phyloP scores from a whole-genome alignment of 2,113 vertebrate genomes.

The Clinocottus analis region DNA sequence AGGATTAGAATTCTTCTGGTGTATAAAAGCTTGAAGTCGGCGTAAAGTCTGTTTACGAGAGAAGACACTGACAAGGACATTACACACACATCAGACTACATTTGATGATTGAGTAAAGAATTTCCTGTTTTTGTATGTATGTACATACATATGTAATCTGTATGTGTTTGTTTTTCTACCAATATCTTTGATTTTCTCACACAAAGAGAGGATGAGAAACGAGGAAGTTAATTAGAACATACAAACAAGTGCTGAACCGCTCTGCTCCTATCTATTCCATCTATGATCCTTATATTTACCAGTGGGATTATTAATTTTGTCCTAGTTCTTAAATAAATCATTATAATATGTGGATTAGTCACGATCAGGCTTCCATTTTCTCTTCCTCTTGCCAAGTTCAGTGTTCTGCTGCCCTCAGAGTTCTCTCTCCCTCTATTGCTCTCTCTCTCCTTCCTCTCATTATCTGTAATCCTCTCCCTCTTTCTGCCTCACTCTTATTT shows the following conservation, averaged over 20 bases:
- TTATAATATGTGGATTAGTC: slow-evolving; percentile 4
- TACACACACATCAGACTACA: slow-evolving; percentile 34
- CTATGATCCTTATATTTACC: slow-evolving; percentile 7
- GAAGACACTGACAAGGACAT: slow-evolving; percentile 62
- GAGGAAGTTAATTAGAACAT: background rate
- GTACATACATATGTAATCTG: slow-evolving; percentile 7
- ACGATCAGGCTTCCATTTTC: slow-evolving; percentile 30
- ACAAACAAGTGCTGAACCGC: slow-evolving; percentile 16
- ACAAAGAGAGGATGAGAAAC: background rate
- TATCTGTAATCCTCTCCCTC: slow-evolving; percentile 28
- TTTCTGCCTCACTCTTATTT: background rate
- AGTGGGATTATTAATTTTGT: slow-evolving; percentile 5
- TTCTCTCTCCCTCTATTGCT: slow-evolving; percentile 1
- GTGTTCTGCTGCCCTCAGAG: slow-evolving; percentile 13
- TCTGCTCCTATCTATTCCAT: slow-evolving; percentile 12
- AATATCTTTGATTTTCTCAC: too few relatives aligned
- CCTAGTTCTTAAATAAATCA: slow-evolving; percentile 24
- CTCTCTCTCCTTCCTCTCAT: slow-evolving; percentile 27
- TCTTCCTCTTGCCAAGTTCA: slow-evolving; percentile 27
- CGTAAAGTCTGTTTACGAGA: slow-evolving; percentile 54
- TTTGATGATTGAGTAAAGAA: slow-evolving; percentile 53
- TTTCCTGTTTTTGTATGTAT: slow-evolving; percentile 36
- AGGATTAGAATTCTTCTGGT: slow-evolving; percentile 44
- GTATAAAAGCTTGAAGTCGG: slow-evolving; percentile 47
- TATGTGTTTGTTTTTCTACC: background rate